Percentiles rank a stretch among this genome's conserved stretches.
phyloP scores from a whole-genome alignment of 2,888 invertebrate species.

The Zygothrica quintamaculata region DNA sequence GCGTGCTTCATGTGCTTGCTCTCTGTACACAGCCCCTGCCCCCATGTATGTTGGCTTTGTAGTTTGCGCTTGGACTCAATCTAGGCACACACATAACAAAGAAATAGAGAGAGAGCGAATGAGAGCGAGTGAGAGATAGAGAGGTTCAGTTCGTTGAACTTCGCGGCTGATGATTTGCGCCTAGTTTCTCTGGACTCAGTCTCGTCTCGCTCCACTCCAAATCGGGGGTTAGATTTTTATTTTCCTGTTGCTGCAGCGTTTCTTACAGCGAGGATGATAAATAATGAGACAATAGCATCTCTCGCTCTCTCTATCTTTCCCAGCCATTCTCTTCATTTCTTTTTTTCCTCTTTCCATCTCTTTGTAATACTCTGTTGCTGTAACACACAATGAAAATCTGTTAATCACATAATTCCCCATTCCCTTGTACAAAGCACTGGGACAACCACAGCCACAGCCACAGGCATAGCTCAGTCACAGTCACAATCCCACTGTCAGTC shows the following conservation, averaged over 20 bases:
- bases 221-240: slow-evolving; percentile 66
- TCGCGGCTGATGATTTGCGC: slow-evolving; percentile 68
- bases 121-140: slow-evolving; percentile 19
- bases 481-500: slow-evolving; percentile 6
- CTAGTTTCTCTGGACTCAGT: slow-evolving; percentile 55
- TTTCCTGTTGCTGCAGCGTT: slow-evolving; percentile 49
- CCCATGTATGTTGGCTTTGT: slow-evolving; percentile 29
- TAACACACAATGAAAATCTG: slow-evolving; percentile 57
- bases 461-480: slow-evolving; percentile 9
- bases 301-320: slow-evolving; percentile 7
- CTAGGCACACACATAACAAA: slow-evolving; percentile 58
- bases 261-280: slow-evolving; percentile 67
- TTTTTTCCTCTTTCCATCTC: slow-evolving; percentile 15
- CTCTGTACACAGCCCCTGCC: slow-evolving; percentile 7
- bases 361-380: background rate
- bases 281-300: slow-evolving; percentile 50
- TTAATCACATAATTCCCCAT: slow-evolving; percentile 64
- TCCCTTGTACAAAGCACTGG: slow-evolving; percentile 18
- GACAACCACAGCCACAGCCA: too few species aligned
- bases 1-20: background rate
- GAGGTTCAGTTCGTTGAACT: slow-evolving; percentile 69
- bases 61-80: slow-evolving; percentile 71
- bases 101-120: slow-evolving; percentile 23
- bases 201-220: slow-evolving; percentile 43
- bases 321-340: slow-evolving; percentile 1